Percentiles rank a stretch among this genome's conserved stretches.
phyloP scores from a whole-genome alignment of 2,797 vertebrate genomes.

The Gymnothorax javanicus region DNA sequence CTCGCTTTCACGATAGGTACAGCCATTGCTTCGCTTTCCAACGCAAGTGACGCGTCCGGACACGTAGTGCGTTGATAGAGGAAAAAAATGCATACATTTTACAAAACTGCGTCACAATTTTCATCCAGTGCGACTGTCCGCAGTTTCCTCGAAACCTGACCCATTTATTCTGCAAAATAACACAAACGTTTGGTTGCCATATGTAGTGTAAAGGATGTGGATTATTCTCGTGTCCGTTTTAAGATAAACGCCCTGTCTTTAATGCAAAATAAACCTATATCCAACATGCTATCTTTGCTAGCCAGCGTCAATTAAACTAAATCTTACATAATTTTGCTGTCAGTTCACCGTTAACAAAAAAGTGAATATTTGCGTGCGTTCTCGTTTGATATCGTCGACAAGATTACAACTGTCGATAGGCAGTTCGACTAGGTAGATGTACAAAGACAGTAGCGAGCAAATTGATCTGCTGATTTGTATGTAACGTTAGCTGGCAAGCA shows the following conservation, averaged over 20 bases:
- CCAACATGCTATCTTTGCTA: not conserved
- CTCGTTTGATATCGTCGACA: not conserved
- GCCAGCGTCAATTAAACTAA: constrained; percentile 10
- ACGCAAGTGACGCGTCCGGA: constrained; percentile 42
- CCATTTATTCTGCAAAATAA: constrained; percentile 46
- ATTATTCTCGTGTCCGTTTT: not conserved
- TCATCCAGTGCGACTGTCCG: constrained; percentile 69
- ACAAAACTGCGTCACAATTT: constrained; percentile 85
- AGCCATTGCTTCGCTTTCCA: constrained; percentile 25
- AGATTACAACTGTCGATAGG: constrained; percentile 53
- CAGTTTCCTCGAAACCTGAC: constrained; percentile 63
- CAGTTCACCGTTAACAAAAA: not conserved
- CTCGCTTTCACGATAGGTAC: not conserved
- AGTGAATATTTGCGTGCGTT: not conserved
- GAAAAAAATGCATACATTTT: constrained; percentile 61
- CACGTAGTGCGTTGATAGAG: constrained; percentile 25
- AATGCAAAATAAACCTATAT: not conserved
- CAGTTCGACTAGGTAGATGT: constrained; percentile 58
- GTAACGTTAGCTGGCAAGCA: constrained; percentile 23
- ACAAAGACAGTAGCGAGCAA: constrained; percentile 69
- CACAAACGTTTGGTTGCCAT: not conserved
- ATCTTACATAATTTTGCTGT: constrained; percentile 16
- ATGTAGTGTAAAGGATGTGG: not conserved
- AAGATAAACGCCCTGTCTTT: constrained; percentile 14
- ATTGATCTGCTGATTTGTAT: constrained; percentile 43